phyloP scores from a whole-genome alignment of 2,888 invertebrate genomes.

The Torymus texanus region DNA sequence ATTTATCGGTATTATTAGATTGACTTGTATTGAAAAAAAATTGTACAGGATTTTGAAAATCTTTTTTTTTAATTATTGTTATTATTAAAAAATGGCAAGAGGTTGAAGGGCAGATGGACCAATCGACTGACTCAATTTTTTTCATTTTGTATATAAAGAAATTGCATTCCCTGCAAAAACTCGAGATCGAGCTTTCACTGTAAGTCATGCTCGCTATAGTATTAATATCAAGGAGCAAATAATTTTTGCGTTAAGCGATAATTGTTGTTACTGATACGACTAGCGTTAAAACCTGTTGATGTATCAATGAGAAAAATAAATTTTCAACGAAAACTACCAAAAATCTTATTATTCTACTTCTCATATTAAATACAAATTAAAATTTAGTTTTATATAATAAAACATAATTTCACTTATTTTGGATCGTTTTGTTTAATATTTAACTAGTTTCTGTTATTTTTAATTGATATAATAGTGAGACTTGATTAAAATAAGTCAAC shows the following conservation, averaged over 20 bases:
- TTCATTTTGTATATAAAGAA: constrained; percentile 51
- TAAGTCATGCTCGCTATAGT: constrained; percentile 60
- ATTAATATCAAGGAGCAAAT: constrained; percentile 54
- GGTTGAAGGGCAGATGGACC: constrained; percentile 34
- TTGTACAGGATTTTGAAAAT: constrained; percentile 43
- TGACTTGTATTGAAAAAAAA: constrained; percentile 25
- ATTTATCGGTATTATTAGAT: constrained; percentile 46
- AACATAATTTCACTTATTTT: neutral
- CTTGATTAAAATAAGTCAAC: too few relatives aligned
- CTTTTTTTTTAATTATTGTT: constrained; percentile 41
- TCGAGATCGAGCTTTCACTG: constrained; percentile 51
- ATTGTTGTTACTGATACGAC: constrained; percentile 47
- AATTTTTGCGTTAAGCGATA: constrained; percentile 30
- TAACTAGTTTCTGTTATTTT: too few relatives aligned
- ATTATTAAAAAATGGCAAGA: constrained; percentile 19
- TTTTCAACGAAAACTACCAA: constrained; percentile 35
- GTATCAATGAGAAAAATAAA: constrained; percentile 49
- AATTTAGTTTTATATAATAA: neutral
- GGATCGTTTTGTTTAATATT: too few relatives aligned
- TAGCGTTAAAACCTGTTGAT: constrained; percentile 44
- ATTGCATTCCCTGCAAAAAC: constrained; percentile 48
- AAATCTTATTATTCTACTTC: neutral
- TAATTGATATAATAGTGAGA: too few relatives aligned
- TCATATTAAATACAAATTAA: neutral
- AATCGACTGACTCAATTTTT: constrained; percentile 47